A percentile compares a stretch with the other conserved stretches of the same genome.
These are phyloP conservation scores for Opisthograptis luteolata DNA, from an alignment of 2,888 invertebrate genomes.

Conservation along the genomic window DNA sequence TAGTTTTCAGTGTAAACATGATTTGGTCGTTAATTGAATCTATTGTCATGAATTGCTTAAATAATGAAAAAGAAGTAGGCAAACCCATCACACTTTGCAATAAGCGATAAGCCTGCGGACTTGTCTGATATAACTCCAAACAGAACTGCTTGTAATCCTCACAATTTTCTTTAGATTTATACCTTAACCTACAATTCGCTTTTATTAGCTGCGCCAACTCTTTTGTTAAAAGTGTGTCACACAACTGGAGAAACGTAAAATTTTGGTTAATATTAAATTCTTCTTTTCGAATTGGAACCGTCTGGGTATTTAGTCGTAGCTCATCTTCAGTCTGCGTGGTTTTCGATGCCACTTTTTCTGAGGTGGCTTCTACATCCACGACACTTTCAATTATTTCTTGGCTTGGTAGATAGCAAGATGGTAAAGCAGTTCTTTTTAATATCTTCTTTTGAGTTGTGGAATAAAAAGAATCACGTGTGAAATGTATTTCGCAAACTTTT, in stretches of 20 bases:
- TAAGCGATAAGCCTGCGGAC: constrained; percentile 1
- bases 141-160: background rate
- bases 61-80: background rate
- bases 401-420: background rate
- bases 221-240: constrained; percentile 1
- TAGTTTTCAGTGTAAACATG: constrained; percentile 17
- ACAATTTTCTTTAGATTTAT: background rate
- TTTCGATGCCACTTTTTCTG: too few species aligned
- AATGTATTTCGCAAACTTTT: constrained; percentile 14
- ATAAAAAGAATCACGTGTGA: background rate
- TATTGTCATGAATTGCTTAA: constrained; percentile 2
- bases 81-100: background rate
- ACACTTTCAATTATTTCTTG: background rate
- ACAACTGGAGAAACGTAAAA: constrained; percentile 1
- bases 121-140: constrained; percentile 6
- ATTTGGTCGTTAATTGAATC: constrained; percentile 3
- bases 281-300: too few species aligned
- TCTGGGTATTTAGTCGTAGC: background rate
- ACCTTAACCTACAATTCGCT: background rate
- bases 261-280: too few species aligned
- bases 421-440: constrained; percentile 3
- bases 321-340: background rate
- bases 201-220: constrained; percentile 2
- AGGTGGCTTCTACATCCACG: too few species aligned
- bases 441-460: background rate